phyloP scores from a whole-genome alignment of 2,797 vertebrate species.

The Parambassis ranga region DNA sequence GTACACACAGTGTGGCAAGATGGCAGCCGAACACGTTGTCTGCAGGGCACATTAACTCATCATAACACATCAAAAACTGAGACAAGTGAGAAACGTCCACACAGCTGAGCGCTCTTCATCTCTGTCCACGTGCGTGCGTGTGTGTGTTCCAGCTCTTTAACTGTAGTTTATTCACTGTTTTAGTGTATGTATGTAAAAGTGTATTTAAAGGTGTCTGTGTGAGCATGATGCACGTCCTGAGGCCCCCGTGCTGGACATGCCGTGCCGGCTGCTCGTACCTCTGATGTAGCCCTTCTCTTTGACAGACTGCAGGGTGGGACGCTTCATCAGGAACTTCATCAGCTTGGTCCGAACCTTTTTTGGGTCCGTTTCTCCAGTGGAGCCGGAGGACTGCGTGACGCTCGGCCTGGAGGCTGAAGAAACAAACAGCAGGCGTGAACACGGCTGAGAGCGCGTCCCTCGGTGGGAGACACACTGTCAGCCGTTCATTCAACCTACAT shows the following conservation, averaged over 20 bases:
- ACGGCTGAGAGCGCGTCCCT: not conserved
- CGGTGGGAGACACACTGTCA: not conserved
- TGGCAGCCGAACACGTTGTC: slow-evolving; percentile 94
- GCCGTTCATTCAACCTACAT: slow-evolving; percentile 40
- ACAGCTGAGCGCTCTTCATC: too few species aligned
- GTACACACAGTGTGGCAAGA: slow-evolving; percentile 83
- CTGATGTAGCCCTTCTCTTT: slow-evolving; percentile 93
- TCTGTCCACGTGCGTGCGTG: too few species aligned
- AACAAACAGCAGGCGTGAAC: not conserved
- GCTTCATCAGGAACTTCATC: slow-evolving; percentile 89
- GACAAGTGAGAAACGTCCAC: accelerated
- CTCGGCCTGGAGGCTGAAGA: slow-evolving; percentile 40
- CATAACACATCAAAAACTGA: not conserved
- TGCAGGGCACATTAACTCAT: slow-evolving; percentile 47
- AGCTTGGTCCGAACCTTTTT: slow-evolving; percentile 89
- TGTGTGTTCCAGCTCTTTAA: too few species aligned
- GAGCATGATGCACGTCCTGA: too few species aligned
- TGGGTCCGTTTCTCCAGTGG: slow-evolving; percentile 77
- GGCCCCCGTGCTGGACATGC: too few species aligned
- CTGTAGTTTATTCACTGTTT: too few species aligned
- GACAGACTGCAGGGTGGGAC: slow-evolving; percentile 91
- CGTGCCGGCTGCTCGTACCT: too few species aligned
- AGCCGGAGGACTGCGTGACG: slow-evolving; percentile 23
- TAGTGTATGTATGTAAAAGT: too few species aligned
- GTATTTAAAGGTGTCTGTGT: too few species aligned